Evolutionary conservation across 2,797 vertebrate species (phyloP), one percentile per base, ranked within the genome.

Genomic region (Chelmon rostratus): DNA sequence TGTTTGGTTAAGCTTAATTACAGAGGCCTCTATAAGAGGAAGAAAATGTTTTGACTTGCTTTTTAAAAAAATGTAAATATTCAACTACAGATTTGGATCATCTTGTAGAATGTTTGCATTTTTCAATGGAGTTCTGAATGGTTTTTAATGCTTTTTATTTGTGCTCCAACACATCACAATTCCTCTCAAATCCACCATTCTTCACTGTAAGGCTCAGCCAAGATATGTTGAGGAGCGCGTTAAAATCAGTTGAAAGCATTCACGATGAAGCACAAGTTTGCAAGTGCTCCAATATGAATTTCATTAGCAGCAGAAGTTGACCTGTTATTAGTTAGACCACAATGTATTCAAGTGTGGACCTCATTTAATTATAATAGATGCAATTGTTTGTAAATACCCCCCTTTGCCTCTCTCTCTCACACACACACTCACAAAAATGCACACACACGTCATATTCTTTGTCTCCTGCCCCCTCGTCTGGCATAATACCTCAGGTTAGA

Each of bases 401-500:
- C 84, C 18, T 59, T 38, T 16, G 71, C 19, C 52, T 5, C 69
- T 54, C 21, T 59, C 46, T n/a, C 71, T 19, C 50, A 4, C 52
- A 8, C 16, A 11, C 71, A 42, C 47, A 73, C 72, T 82, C 73
- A 77, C 71, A 42, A 47, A 5, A 49, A 6, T 10, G 6, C 69
- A 44, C 47, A 71, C 69, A 82, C 75, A 77, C 73, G 42, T 77
- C 82, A 77, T 81, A 64, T 77, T 61, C 87, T 90, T 89, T 90
- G 86, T 91, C 83, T 76, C 23, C 54, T 83, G 76, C 75, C 80
- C 72, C 76, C 62, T 83, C 7, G 79, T 91, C 83, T 92, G 91
- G 85, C 86, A 89, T 86, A 84, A 90, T 81, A 85, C 79, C 86
- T 88, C 86, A 90, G 90, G 90, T 91, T 90, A 86, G 82, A 88